phyloP scores from a whole-genome alignment of 2,797 vertebrate genomes.

The Lagorchestes hirsutus region DNA sequence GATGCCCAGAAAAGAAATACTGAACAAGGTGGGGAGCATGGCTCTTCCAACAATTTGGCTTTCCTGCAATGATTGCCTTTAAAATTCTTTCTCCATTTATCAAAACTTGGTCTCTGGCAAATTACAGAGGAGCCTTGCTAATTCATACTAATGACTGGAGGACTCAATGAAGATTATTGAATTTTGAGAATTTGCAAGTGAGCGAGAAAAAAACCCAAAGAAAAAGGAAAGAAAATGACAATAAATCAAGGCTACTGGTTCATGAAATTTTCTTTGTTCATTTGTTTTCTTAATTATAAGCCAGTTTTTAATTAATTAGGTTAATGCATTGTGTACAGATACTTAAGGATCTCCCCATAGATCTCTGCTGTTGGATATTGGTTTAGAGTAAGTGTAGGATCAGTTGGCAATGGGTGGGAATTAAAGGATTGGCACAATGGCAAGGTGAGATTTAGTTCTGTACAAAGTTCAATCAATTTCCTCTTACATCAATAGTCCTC shows the following conservation, averaged over 20 bases:
- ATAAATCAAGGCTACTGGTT: conserved; percentile 41
- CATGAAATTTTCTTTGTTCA: conserved; percentile 61
- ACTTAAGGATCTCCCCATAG: conserved; percentile 52
- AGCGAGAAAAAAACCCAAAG: not conserved
- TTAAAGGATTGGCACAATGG: conserved; percentile 56
- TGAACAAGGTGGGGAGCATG: not conserved
- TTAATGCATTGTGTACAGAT: conserved; percentile 58
- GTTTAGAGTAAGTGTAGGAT: conserved; percentile 67
- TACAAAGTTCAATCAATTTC: conserved; percentile 63
- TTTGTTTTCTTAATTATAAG: conserved; percentile 75
- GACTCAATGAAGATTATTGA: conserved; percentile 55
- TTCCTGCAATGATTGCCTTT: conserved; percentile 39
- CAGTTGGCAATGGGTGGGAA: conserved; percentile 61
- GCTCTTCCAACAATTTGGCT: conserved; percentile 16
- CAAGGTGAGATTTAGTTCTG: conserved; percentile 46
- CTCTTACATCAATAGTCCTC: conserved; percentile 52
- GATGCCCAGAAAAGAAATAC: conserved; percentile 4
- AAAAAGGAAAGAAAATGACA: not conserved
- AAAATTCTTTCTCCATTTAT: conserved; percentile 64
- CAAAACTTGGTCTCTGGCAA: conserved; percentile 65
- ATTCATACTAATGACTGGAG: conserved; percentile 68
- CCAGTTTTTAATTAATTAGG: conserved; percentile 68
- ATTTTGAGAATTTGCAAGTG: conserved; percentile 62
- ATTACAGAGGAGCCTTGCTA: conserved; percentile 59
- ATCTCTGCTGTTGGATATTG: conserved; percentile 61